phyloP scores from a whole-genome alignment of 1,140 invertebrate species.

The Listronotus oregonensis region DNA sequence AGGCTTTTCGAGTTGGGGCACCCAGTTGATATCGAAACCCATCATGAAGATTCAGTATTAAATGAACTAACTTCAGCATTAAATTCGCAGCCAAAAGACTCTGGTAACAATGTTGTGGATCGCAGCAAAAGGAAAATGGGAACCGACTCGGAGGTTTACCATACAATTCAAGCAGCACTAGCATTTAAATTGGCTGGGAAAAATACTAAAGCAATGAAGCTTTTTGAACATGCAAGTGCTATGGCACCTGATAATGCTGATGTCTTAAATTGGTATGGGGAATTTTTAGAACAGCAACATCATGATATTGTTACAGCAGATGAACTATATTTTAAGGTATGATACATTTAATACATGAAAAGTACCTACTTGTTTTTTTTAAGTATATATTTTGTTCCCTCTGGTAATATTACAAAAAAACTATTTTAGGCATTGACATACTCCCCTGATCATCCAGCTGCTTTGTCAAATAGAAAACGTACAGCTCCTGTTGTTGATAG shows the following conservation, averaged over 20 bases:
- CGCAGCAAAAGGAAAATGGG: conserved; percentile 24
- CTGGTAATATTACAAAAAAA: neutral
- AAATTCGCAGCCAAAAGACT: conserved; percentile 32
- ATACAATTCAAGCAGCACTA: conserved; percentile 80
- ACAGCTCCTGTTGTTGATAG: conserved; percentile 89
- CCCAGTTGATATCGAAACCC: conserved; percentile 26
- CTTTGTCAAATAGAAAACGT: conserved; percentile 79
- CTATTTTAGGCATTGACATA: conserved; percentile 70
- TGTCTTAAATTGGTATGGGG: conserved; percentile 89
- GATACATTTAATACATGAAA: no score
- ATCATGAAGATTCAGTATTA: conserved; percentile 41
- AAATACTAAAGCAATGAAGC: conserved; percentile 78
- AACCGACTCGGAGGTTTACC: conserved; percentile 73
- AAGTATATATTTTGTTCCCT: neutral
- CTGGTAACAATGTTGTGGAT: conserved; percentile 10
- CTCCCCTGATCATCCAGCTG: conserved; percentile 80
- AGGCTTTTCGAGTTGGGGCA: conserved; percentile 33
- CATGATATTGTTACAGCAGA: conserved; percentile 89
- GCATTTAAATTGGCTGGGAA: conserved; percentile 84
- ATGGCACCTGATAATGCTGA: conserved; percentile 91
- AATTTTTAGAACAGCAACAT: conserved; percentile 87
- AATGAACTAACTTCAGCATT: conserved; percentile 41
- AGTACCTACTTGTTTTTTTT: no score
- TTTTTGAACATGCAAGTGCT: conserved; percentile 89
- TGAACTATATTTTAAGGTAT: conserved; percentile 75